These are phyloP conservation scores for Rissa tridactyla DNA, from an alignment of 2,113 vertebrate genomes.

Conservation along the genomic window DNA sequence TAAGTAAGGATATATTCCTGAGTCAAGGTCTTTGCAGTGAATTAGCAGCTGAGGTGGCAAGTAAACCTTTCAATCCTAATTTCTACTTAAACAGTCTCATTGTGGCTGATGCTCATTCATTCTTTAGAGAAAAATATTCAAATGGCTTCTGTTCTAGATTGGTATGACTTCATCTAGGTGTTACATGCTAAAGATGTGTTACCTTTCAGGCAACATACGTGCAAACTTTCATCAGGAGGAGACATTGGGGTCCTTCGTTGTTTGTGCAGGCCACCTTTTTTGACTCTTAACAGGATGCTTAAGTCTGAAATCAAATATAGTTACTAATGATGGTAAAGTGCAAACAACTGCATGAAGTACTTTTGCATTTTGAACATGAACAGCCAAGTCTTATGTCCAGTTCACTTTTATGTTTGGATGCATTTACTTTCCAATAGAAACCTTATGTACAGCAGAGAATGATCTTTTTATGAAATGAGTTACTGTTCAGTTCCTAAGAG, in stretches of 20 bases:
- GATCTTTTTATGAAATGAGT: not conserved
- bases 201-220: not conserved
- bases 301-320: not conserved
- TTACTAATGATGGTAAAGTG: not conserved
- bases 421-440: not conserved
- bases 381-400: not conserved
- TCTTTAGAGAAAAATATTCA: not conserved
- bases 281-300: not conserved
- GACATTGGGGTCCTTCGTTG: not conserved
- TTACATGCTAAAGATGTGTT: not conserved
- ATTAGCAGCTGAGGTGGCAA: not conserved
- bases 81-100: not conserved
- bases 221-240: not conserved
- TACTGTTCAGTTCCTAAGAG: not conserved
- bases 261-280: not conserved
- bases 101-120: not conserved
- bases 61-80: not conserved
- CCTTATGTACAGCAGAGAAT: not conserved
- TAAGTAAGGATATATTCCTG: not conserved
- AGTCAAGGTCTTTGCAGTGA: not conserved
- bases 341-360: not conserved
- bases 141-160: not conserved
- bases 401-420: not conserved
- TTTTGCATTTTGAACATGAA: not conserved
- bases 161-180: not conserved